A percentile compares a stretch with the other conserved stretches of the same genome.
Conservation (phyloP, 2,113 vertebrate species). For the Cryptoleucopteryx plumbea region DNA sequence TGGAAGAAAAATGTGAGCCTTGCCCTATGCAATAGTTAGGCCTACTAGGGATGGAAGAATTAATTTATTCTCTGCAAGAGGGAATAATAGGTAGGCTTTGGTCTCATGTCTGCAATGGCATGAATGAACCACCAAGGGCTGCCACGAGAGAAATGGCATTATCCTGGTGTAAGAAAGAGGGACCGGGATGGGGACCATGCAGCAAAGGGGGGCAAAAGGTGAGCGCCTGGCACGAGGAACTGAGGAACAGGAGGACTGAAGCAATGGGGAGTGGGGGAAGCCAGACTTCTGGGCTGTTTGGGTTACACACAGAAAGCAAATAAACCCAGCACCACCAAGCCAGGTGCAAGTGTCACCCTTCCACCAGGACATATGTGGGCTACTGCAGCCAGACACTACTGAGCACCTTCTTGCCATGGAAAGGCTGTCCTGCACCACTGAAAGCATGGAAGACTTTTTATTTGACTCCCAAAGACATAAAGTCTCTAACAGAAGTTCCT, state of each 20-base stretch:
- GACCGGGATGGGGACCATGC: fast-evolving
- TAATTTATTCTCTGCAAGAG: neutral
- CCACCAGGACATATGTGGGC: neutral
- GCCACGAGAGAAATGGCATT: neutral
- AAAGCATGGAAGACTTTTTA: neutral
- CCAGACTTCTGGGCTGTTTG: neutral
- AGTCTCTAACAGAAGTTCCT: slow-evolving; percentile 18
- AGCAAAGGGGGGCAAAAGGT: fast-evolving
- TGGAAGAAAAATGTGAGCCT: neutral
- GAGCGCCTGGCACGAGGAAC: fast-evolving
- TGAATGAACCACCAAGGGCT: neutral
- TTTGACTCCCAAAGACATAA: neutral
- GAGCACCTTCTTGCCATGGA: neutral
- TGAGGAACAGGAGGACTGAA: neutral
- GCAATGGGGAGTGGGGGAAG: neutral
- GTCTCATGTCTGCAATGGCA: neutral
- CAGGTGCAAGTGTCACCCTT: neutral
- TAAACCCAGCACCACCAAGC: neutral
- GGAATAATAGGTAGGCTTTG: fast-evolving
- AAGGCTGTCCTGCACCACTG: neutral
- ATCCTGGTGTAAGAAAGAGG: fast-evolving
- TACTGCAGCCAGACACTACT: neutral
- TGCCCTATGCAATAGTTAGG: neutral
- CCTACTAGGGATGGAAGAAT: neutral
- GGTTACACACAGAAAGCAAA: neutral